Evolutionary conservation across 2,888 invertebrate genomes (phyloP), one percentile per base, ranked within the genome.

Genomic region (Archips xylosteana): DNA sequence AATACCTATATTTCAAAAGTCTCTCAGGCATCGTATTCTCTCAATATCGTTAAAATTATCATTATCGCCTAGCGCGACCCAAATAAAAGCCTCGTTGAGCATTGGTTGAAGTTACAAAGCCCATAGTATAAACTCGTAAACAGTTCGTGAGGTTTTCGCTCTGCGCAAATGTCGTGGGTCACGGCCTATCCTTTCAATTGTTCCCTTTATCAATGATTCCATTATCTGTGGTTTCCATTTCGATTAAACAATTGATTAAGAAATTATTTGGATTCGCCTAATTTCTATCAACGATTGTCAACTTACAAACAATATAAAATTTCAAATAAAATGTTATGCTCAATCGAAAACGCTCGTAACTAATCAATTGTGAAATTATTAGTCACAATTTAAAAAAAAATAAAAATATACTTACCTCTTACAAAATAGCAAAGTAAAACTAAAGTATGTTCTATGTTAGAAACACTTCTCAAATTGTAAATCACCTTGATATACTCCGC

Each of bases 101-200:
- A 1, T 23, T 23, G 54, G 4, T 54, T 6, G 9, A 54, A 5
- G 15, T 23, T 23, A 39, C 39, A 39, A 39, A 39, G 39, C 6
- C 39, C 39, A 6, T 39, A 39, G 39, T 13, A 15, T 32, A 54
- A 54, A 23, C 32, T 57, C 57, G 32, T 57, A 57, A 57, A 57
- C 57, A 12, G 10, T 57, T 63, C 62, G 62, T 63, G 62, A 45
- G 39, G 61, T 61, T 42, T 63, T 45, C 63, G 45, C 23, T 45
- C 6, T 15, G 9, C 3, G 32, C 51, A 73, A 73, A 73, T 74
- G 65, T 51, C 74, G 74, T 70, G 74, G 69, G 42, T 74, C 74
- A 74, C 61, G 69, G 74, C 34, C 74, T 23, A 34, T 45, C 72
- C 54, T 72, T 74, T 61, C 69, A 51, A 65, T 65, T 65, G 51